These are phyloP conservation scores for Nymphalis polychloros DNA, from an alignment of 2,888 invertebrate species.

Conservation along the genomic window DNA sequence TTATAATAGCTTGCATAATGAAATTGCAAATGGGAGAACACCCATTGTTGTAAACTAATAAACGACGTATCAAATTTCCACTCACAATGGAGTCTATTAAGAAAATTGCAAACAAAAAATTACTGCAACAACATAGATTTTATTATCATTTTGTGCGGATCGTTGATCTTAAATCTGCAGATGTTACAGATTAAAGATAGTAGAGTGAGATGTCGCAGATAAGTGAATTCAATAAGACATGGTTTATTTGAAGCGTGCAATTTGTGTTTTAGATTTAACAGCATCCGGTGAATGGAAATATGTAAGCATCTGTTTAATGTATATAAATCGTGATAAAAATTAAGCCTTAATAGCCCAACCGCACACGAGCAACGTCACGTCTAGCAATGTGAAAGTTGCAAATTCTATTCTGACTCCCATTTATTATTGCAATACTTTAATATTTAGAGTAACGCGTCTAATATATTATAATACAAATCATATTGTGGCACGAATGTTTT, in stretches of 20 bases:
- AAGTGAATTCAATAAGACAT: constrained; percentile 20
- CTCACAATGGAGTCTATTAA: neutral
- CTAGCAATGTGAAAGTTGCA: too few relatives aligned
- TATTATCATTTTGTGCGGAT: neutral
- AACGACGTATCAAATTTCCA: neutral
- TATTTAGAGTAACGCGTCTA: too few relatives aligned
- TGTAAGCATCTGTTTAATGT: neutral
- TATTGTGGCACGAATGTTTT: too few relatives aligned
- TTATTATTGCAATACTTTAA: too few relatives aligned
- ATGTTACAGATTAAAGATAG: constrained; percentile 9
- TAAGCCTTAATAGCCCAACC: neutral
- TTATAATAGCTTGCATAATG: too few relatives aligned
- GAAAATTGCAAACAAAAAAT: constrained; percentile 8
- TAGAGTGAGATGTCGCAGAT: constrained; percentile 9
- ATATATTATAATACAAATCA: too few relatives aligned
- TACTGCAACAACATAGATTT: neutral
- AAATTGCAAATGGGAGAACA: neutral
- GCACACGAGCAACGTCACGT: too few relatives aligned
- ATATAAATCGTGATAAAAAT: neutral
- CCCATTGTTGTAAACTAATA: neutral
- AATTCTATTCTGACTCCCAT: too few relatives aligned
- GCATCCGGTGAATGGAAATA: constrained; percentile 24
- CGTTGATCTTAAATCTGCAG: constrained; percentile 1
- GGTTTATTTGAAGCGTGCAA: constrained; percentile 13
- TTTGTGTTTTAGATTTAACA: constrained; percentile 16